phyloP scores from a whole-genome alignment of 2,113 vertebrate species.

The Cromileptes altivelis region DNA sequence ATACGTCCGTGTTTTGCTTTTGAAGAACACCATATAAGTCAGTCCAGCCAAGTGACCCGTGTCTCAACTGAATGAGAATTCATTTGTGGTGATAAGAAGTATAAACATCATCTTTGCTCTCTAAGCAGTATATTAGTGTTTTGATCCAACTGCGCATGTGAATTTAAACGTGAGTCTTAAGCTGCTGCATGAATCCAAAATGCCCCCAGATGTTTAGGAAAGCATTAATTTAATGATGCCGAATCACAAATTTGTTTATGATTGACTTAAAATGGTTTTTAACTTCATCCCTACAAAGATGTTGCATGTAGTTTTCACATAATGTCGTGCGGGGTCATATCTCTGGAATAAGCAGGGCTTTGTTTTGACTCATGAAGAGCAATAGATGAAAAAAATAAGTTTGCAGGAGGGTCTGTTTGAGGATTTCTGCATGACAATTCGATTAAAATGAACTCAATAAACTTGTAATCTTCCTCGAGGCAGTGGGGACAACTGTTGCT shows the following conservation, averaged over 20 bases:
- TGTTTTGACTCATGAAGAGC: constrained; percentile 14
- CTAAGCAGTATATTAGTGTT: background rate
- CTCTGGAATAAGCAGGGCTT: constrained; percentile 19
- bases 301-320: background rate
- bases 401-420: constrained; percentile 22
- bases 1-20: constrained; percentile 20
- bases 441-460: constrained; percentile 47
- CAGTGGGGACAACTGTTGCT: constrained; percentile 5
- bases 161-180: constrained; percentile 19
- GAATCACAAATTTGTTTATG: background rate
- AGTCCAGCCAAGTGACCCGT: constrained; percentile 14
- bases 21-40: constrained; percentile 56
- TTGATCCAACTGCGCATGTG: background rate
- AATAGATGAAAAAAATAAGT: background rate
- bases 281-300: constrained; percentile 18
- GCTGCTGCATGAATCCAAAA: constrained; percentile 25
- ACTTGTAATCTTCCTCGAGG: constrained; percentile 23
- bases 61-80: constrained; percentile 11
- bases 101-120: constrained; percentile 10
- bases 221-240: constrained; percentile 9
- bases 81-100: constrained; percentile 35
- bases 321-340: background rate
- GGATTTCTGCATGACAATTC: constrained; percentile 30
- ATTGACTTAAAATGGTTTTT: constrained; percentile 23
- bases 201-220: background rate